Conservation (phyloP, 2,113 vertebrate species). For the Pampusana beccarii region DNA sequence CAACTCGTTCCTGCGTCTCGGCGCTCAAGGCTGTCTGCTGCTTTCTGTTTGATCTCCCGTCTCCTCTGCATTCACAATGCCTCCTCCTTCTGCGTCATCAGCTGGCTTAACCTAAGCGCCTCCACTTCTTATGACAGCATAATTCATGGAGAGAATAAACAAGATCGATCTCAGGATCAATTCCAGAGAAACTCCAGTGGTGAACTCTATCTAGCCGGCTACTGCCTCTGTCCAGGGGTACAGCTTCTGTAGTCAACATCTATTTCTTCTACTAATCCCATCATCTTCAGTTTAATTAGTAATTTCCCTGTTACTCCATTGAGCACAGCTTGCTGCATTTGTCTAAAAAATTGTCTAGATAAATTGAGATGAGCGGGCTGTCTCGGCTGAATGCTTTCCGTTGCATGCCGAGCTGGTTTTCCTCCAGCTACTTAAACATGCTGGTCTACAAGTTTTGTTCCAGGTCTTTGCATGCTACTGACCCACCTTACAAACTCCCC, state of each 20-base stretch:
- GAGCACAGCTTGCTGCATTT: conserved; percentile 52
- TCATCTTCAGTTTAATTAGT: conserved; percentile 55
- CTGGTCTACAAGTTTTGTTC: neutral
- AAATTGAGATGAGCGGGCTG: conserved; percentile 40
- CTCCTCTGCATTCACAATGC: conserved; percentile 62
- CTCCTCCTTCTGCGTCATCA: conserved; percentile 51
- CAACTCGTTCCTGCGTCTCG: neutral
- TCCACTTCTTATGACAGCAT: conserved; percentile 59
- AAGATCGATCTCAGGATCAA: conserved; percentile 41
- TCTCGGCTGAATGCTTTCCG: neutral
- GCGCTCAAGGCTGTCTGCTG: conserved; percentile 52
- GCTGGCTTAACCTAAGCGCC: conserved; percentile 41
- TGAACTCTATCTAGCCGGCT: conserved; percentile 13
- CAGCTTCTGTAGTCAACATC: neutral
- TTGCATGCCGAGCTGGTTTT: neutral
- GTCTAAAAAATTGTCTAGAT: conserved; percentile 42
- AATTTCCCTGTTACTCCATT: conserved; percentile 1
- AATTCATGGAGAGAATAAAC: conserved; percentile 57
- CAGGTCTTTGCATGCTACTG: neutral
- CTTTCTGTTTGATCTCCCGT: conserved; percentile 48
- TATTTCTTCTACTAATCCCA: conserved; percentile 39
- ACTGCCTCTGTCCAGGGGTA: neutral
- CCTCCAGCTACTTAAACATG: neutral
- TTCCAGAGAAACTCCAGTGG: conserved; percentile 21
- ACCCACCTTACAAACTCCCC: neutral